Evolutionary conservation across 2,797 vertebrate genomes (phyloP).

Genomic region (Aplochiton taeniatus): DNA sequence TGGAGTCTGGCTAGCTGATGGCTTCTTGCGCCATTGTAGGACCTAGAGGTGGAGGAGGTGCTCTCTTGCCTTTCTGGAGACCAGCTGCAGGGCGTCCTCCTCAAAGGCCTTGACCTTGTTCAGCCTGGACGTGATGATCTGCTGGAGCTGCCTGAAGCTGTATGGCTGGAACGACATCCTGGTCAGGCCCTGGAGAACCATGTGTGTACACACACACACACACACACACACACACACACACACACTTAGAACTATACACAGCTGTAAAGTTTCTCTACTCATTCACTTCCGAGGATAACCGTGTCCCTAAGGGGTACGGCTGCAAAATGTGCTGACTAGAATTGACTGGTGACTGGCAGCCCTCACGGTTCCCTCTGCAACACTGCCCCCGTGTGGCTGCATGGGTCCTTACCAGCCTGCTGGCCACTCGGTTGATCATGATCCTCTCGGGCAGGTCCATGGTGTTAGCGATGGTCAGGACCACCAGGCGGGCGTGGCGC

Average conservation of each 20-base stretch:
- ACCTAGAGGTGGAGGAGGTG: too few species aligned
- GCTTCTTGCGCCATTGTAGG: too few species aligned
- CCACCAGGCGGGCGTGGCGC: slow-evolving; percentile 87
- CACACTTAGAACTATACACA: too few species aligned
- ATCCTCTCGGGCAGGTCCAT: slow-evolving; percentile 98
- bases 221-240: not conserved
- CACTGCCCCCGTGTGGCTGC: not conserved
- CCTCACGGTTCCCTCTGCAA: too few species aligned
- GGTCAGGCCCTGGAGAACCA: slow-evolving; percentile 87
- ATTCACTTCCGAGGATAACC: too few species aligned
- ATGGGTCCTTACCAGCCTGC: slow-evolving; percentile 84
- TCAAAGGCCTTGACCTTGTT: slow-evolving; percentile 88
- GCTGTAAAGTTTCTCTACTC: too few species aligned
- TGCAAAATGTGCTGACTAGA: not conserved
- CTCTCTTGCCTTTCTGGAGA: slow-evolving; percentile 86
- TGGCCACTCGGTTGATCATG: slow-evolving; percentile 94
- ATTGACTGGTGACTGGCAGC: not conserved
- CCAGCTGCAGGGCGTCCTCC: slow-evolving; percentile 92
- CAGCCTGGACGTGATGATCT: slow-evolving; percentile 88
- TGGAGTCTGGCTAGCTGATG: too few species aligned
- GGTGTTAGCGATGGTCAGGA: slow-evolving; percentile 95
- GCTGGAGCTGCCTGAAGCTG: slow-evolving; percentile 90
- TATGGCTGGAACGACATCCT: slow-evolving; percentile 98
- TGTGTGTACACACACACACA: not conserved
- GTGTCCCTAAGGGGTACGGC: too few species aligned